Percentiles rank a stretch among this genome's conserved stretches.
Conservation (phyloP, 2,797 vertebrate species). For the Threskiornis aethiopicus region DNA sequence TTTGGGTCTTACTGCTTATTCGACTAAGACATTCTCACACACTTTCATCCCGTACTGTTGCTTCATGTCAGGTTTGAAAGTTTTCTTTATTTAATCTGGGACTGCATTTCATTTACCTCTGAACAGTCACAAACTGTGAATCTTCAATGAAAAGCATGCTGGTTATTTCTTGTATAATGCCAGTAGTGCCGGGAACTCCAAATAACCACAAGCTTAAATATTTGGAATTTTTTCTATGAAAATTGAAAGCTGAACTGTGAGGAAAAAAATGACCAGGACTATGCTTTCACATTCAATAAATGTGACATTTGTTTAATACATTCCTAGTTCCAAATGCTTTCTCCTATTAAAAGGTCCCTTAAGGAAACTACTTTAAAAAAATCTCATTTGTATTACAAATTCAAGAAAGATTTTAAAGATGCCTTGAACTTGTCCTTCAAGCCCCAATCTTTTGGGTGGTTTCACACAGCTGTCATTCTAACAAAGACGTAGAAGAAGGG, state of each 20-base stretch:
- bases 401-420: neutral
- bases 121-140: neutral
- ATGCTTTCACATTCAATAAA: neutral
- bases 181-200: neutral
- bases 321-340: neutral
- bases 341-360: neutral
- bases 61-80: neutral
- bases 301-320: neutral
- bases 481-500: neutral
- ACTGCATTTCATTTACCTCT: neutral
- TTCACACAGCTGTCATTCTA: neutral
- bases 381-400: neutral
- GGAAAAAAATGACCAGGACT: neutral
- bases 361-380: neutral
- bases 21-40: neutral
- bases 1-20: neutral
- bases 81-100: neutral
- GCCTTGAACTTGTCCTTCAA: neutral
- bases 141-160: neutral
- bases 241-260: neutral
- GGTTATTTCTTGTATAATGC: neutral
- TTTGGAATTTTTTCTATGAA: neutral
- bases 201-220: neutral
- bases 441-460: neutral
- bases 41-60: neutral